Conservation (phyloP, 2,113 vertebrate genomes). For the Psilopsiagon aymara region DNA sequence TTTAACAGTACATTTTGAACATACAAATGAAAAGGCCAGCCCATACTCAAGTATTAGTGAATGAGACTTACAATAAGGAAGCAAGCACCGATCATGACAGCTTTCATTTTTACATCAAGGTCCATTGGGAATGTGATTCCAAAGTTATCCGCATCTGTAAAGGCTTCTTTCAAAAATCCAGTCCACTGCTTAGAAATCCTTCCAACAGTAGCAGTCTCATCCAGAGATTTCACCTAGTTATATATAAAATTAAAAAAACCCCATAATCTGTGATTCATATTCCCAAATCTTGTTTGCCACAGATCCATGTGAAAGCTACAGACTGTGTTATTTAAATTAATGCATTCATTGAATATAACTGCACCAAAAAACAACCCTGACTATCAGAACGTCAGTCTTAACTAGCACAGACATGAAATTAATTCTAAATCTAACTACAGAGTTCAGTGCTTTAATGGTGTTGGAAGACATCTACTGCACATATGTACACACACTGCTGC, state of each 20-base stretch:
- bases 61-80: constrained; percentile 91
- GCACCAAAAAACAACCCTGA: background rate
- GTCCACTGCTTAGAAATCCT: constrained; percentile 94
- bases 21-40: background rate
- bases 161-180: constrained; percentile 83
- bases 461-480: background rate
- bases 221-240: constrained; percentile 84
- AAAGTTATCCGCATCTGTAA: constrained; percentile 92
- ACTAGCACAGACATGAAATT: background rate
- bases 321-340: background rate
- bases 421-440: background rate
- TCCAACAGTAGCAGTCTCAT: constrained; percentile 83
- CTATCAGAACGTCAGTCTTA: background rate
- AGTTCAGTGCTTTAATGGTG: background rate
- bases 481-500: background rate
- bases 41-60: background rate
- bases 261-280: background rate
- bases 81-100: constrained; percentile 90
- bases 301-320: background rate
- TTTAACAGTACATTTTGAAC: background rate
- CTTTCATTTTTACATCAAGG: constrained; percentile 92
- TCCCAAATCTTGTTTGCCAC: background rate
- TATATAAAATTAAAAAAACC: background rate
- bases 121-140: constrained; percentile 92
- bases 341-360: background rate